phyloP scores from a whole-genome alignment of 2,888 invertebrate genomes.

The Philonicus albiceps region DNA sequence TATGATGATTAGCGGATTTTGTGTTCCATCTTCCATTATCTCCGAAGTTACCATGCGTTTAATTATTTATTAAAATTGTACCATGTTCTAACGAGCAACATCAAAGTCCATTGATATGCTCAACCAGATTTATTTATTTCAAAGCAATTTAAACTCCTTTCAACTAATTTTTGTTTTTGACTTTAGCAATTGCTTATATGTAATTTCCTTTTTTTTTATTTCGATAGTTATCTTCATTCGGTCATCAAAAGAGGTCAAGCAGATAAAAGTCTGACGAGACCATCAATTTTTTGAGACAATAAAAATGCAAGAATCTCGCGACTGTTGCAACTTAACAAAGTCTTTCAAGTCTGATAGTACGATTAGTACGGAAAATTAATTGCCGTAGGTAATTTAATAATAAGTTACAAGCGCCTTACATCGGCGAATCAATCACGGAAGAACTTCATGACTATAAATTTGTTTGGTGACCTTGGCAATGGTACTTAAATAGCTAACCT shows the following conservation, averaged over 20 bases:
- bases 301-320: neutral
- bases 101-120: neutral
- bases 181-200: neutral
- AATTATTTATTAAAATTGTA: neutral
- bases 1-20: neutral
- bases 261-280: neutral
- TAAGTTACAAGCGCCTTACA: neutral
- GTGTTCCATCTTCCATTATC: neutral
- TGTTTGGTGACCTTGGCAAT: neutral
- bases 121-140: neutral
- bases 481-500: neutral
- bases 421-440: neutral
- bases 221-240: neutral
- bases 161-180: neutral
- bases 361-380: neutral
- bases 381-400: neutral
- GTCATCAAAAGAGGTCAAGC: constrained; percentile 7
- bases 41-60: neutral
- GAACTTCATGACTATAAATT: neutral
- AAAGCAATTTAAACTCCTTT: neutral
- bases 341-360: neutral
- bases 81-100: neutral
- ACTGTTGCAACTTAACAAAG: neutral
- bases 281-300: neutral
- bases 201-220: neutral